These are phyloP conservation scores for Oreotragus oreotragus DNA, from an alignment of 2,113 vertebrate genomes.

Conservation along the genomic window DNA sequence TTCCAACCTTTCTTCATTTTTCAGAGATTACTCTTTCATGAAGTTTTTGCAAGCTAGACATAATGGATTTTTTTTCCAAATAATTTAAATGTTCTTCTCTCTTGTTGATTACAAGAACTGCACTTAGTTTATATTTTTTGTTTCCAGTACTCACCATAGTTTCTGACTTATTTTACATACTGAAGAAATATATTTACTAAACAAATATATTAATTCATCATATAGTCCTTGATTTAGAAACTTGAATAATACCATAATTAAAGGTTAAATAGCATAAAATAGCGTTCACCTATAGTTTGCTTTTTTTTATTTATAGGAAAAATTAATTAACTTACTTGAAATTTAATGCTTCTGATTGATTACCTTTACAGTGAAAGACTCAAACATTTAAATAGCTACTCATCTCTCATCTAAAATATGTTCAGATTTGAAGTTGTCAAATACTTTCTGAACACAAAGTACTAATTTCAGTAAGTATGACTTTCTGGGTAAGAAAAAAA, in stretches of 20 bases:
- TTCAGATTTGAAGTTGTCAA: no score
- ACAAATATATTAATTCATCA: not conserved
- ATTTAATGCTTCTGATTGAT: no score
- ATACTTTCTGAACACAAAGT: no score
- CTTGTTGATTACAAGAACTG: not conserved
- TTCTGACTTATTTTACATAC: not conserved
- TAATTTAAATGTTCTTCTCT: not conserved
- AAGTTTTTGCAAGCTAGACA: not conserved
- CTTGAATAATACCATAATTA: not conserved
- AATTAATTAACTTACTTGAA: no score
- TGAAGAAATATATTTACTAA: not conserved
- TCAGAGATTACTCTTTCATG: not conserved
- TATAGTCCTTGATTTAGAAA: not conserved
- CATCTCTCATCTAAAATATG: no score
- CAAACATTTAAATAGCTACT: no score
- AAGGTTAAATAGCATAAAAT: not conserved
- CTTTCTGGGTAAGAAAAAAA: no score
- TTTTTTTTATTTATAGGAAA: no score
- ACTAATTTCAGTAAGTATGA: no score
- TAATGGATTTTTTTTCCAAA: not conserved
- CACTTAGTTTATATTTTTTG: not conserved
- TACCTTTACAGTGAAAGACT: no score
- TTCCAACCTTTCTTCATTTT: not conserved
- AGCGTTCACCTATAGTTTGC: not conserved
- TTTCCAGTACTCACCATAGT: not conserved